Evolutionary conservation across 2,797 vertebrate species (phyloP).

Genomic region (Hapalemur alaotrensis): DNA sequence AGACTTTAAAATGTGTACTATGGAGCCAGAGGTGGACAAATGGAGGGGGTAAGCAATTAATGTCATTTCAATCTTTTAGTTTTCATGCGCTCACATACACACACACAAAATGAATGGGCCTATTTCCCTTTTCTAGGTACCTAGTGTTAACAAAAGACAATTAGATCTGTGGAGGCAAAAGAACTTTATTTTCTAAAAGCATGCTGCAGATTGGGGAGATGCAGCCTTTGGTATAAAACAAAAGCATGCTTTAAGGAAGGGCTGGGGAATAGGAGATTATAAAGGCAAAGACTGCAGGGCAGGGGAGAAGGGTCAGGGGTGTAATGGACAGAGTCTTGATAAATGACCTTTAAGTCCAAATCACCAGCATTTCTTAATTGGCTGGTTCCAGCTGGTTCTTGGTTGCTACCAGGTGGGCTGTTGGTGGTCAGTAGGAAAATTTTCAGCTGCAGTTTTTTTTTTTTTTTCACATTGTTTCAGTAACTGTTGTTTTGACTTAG

Average conservation of each 20-base stretch:
- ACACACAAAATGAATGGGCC: background rate
- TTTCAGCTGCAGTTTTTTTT: background rate
- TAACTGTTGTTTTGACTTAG: background rate
- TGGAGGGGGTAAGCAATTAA: background rate
- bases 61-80: background rate
- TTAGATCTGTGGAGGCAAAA: background rate
- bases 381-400: background rate
- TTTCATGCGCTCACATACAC: background rate
- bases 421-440: background rate
- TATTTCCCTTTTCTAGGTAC: background rate
- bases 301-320: background rate
- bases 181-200: background rate
- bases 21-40: background rate
- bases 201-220: background rate
- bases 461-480: background rate
- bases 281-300: background rate
- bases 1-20: background rate
- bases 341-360: background rate
- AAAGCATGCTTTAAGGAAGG: background rate
- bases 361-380: background rate
- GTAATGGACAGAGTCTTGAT: background rate
- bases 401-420: background rate
- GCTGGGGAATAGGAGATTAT: background rate
- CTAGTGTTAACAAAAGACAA: background rate
- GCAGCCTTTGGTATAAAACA: background rate